These are phyloP conservation scores for Craterocephalus amniculus DNA, from an alignment of 2,797 vertebrate species.

Conservation along the genomic window DNA sequence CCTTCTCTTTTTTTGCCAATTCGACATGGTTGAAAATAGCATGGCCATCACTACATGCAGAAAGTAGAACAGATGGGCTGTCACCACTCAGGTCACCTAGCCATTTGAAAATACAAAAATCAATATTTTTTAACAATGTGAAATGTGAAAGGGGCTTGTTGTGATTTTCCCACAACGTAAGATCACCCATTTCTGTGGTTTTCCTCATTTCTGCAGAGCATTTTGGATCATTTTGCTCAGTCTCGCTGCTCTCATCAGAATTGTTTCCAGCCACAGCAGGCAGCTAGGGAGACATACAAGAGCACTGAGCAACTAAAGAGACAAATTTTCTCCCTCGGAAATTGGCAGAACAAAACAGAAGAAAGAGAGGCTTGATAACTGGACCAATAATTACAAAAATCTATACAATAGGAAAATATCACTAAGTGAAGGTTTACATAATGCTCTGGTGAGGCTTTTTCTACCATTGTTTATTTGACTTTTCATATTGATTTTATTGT, in stretches of 20 bases:
- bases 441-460: neutral
- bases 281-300: neutral
- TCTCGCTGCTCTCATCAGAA: constrained; percentile 11
- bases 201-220: constrained; percentile 1
- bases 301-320: constrained; percentile 1
- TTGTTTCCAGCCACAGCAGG: constrained; percentile 27
- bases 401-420: neutral
- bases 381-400: neutral
- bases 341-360: constrained; percentile 1
- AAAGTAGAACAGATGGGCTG: constrained; percentile 11
- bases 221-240: constrained; percentile 19
- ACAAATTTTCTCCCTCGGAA: neutral
- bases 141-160: constrained; percentile 7
- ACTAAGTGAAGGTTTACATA: neutral
- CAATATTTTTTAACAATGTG: constrained; percentile 16
- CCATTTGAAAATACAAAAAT: constrained; percentile 28
- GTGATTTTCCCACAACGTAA: neutral
- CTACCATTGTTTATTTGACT: neutral
- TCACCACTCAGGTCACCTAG: neutral
- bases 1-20: neutral
- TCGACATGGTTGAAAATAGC: neutral
- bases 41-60: neutral
- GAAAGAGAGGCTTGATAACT: constrained; percentile 7
- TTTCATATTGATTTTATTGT: neutral
- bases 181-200: neutral